Conservation (phyloP, 1,140 invertebrate species). For the Notospermus geniculatus region DNA sequence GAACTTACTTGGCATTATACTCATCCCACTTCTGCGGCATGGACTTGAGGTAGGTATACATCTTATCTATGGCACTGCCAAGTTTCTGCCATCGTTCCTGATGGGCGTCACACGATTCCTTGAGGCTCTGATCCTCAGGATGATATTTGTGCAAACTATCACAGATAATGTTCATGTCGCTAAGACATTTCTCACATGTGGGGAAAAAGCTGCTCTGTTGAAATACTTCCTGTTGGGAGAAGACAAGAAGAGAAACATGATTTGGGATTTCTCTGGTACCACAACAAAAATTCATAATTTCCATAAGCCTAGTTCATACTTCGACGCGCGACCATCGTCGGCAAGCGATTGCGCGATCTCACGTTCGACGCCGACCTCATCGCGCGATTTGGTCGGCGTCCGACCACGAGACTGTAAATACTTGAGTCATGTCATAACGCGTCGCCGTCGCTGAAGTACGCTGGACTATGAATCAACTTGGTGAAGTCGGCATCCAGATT, state of each 20-base stretch:
- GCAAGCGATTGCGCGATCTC: no score
- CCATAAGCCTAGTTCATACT: no score
- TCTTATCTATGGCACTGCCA: slow-evolving; percentile 67
- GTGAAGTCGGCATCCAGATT: no score
- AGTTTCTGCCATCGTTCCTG: slow-evolving; percentile 73
- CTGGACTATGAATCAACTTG: no score
- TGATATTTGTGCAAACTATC: slow-evolving; percentile 59
- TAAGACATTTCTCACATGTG: slow-evolving; percentile 72
- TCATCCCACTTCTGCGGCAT: slow-evolving; percentile 86
- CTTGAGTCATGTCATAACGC: no score
- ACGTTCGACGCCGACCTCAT: no score
- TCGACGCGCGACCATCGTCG: no score
- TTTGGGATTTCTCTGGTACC: no score
- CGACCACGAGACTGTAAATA: no score
- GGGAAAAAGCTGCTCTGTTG: slow-evolving; percentile 65
- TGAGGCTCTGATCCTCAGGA: slow-evolving; percentile 64
- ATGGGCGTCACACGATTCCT: slow-evolving; percentile 62
- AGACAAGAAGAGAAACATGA: not conserved
- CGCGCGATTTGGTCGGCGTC: no score
- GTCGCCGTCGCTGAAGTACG: no score
- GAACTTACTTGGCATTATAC: slow-evolving; percentile 75
- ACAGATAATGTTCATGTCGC: slow-evolving; percentile 71
- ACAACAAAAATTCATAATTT: no score
- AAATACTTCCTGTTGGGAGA: slow-evolving; percentile 60
- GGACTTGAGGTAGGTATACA: slow-evolving; percentile 75